Percentiles rank a stretch among this genome's conserved stretches.
Evolutionary conservation across 1,140 invertebrate species (phyloP).

Genomic region (Pomacea maculata): DNA sequence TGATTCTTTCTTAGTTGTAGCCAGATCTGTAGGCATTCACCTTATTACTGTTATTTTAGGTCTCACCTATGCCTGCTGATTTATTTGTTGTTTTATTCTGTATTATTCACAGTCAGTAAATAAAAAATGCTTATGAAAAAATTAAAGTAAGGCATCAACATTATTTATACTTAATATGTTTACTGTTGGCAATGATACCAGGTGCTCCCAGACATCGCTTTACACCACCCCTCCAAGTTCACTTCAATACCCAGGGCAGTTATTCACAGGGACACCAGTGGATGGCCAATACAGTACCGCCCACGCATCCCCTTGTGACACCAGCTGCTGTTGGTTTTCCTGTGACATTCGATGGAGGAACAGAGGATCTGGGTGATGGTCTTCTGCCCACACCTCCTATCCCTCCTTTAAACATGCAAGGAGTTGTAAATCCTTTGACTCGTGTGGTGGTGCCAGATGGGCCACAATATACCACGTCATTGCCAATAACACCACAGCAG

Average conservation of each 20-base stretch:
- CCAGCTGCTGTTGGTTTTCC: background rate
- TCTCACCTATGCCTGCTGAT: too few relatives aligned
- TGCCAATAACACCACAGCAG: background rate
- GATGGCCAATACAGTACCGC: background rate
- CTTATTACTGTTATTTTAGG: background rate
- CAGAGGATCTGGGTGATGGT: background rate
- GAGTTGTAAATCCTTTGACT: background rate
- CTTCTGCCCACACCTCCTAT: conserved; percentile 9
- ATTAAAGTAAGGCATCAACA: too few relatives aligned
- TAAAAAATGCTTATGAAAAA: too few relatives aligned
- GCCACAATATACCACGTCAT: too few relatives aligned
- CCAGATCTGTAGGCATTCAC: background rate
- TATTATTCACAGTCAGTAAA: too few relatives aligned
- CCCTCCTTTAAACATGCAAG: background rate
- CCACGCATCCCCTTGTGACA: background rate
- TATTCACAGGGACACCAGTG: background rate
- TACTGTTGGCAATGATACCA: background rate
- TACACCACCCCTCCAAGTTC: background rate
- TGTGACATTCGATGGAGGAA: conserved; percentile 20
- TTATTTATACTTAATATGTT: too few relatives aligned
- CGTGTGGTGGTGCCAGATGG: background rate
- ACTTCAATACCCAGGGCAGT: background rate
- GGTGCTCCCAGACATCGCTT: background rate
- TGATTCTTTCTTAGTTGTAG: background rate
- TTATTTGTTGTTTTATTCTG: too few relatives aligned